phyloP scores from a whole-genome alignment of 2,113 vertebrate genomes.

The Porphyrio hochstetteri region DNA sequence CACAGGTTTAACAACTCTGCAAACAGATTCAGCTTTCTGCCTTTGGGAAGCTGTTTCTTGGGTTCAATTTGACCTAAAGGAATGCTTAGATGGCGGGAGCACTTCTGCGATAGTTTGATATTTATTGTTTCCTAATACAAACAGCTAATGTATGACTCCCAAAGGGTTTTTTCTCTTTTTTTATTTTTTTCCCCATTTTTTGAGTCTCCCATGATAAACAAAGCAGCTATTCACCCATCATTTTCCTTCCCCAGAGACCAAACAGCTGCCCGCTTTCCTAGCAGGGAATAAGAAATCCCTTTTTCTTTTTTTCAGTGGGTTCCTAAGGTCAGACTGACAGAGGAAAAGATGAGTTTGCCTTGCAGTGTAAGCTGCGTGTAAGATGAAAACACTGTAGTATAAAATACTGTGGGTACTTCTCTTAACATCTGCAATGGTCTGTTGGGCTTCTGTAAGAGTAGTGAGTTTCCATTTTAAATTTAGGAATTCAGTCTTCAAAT shows the following conservation, averaged over 20 bases:
- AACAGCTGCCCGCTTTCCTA: slow-evolving; percentile 14
- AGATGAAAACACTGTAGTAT: not conserved
- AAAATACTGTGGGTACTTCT: not conserved
- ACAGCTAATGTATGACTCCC: not conserved
- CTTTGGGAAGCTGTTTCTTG: not conserved
- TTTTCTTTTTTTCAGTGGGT: not conserved
- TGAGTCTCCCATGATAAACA: not conserved
- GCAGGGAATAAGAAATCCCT: not conserved
- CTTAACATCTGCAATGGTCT: not conserved
- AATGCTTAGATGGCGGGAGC: not conserved
- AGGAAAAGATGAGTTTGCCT: not conserved
- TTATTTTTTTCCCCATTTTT: not conserved
- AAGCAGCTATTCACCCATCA: slow-evolving; percentile 18
- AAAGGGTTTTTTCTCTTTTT: not conserved
- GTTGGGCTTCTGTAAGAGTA: not conserved
- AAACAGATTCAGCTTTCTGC: not conserved
- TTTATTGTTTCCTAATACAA: slow-evolving; percentile 10
- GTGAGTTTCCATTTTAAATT: not conserved
- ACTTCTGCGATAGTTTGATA: not conserved
- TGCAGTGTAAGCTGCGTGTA: not conserved
- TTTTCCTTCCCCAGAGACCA: slow-evolving; percentile 4
- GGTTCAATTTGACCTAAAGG: not conserved
- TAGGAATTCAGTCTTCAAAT: not conserved
- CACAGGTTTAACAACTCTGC: not conserved
- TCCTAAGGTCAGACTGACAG: not conserved